Base-by-base conservation (phyloP, 2,113 vertebrate species). In the Physeter macrocephalus region DNA sequence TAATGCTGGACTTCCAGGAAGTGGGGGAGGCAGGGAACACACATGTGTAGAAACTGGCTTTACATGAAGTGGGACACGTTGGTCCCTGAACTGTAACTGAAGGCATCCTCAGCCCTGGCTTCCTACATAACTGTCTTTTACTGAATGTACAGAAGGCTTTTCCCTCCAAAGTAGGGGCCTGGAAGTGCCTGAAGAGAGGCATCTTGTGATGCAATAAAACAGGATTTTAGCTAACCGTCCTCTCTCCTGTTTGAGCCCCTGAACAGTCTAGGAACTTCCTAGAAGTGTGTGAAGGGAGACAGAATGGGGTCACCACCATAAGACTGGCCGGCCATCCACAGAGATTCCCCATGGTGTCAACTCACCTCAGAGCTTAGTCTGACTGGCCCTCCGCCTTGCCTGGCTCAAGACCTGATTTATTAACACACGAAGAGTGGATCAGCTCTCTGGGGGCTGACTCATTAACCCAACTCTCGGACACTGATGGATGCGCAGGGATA, bases 381-480 rank as follows among this genome's bases (percentile, higher is more conserved):
- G 39, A 67, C 25, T 61, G 69, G 82, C 66, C 57, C 57, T 88
- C 43, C 81, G n/a, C 62, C 75, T 90, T 66, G 57, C 74, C 29
- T 74, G n/a, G 52, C 67, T 77, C 69, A 66, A 88, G 82, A 75
- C 41, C 64, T 80, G 11, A 87, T 88, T 75, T 59, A 93, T 74
- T 75, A 93, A 85, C 52, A 86, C 12, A 21, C 10, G 36, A 13
- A n/a, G 72, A 91, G n/a, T 66, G 8, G 71, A 74, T 88, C 71
- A 90, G 64, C 86, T 71, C 69, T 95, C 94, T n/a, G 54, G 31
- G 54, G 69, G 12, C 82, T 91, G 67, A 84, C 64, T 97, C 86
- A 93, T 80, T 91, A 96, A 88, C 77, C 66, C 27, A 64, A 64
- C n/a, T 88, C 57, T 78, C 49, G 71, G 59, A 66, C 75, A 36